Evolutionary conservation across 1,140 invertebrate genomes (phyloP).

Genomic region (Drosophila rufa): DNA sequence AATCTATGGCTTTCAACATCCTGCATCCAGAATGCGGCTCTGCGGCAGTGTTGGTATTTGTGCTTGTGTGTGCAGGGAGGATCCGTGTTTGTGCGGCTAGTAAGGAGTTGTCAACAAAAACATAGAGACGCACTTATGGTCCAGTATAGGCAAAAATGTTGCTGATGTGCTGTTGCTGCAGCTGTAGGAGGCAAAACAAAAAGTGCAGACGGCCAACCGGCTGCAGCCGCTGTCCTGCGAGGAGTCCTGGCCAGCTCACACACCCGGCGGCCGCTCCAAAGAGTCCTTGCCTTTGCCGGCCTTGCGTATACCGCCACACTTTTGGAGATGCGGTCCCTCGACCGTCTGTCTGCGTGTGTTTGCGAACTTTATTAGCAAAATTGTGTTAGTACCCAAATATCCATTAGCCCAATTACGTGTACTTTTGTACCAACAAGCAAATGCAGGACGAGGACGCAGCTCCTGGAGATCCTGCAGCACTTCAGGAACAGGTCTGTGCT

Average conservation of each 20-base stretch:
- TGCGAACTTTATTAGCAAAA: slow-evolving; percentile 83
- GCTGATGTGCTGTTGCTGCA: slow-evolving; percentile 50
- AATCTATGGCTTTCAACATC: slow-evolving; percentile 44
- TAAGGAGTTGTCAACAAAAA: slow-evolving; percentile 81
- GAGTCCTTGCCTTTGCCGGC: slow-evolving; percentile 26
- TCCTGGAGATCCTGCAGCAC: slow-evolving; percentile 27
- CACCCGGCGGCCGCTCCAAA: neutral
- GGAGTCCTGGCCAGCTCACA: slow-evolving; percentile 14
- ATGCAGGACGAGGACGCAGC: slow-evolving; percentile 20
- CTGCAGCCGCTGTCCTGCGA: slow-evolving; percentile 40
- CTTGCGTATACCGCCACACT: slow-evolving; percentile 55
- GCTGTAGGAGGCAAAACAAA: slow-evolving; percentile 57
- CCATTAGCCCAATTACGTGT: slow-evolving; percentile 83
- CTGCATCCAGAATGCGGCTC: slow-evolving; percentile 34
- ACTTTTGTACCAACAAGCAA: slow-evolving; percentile 66
- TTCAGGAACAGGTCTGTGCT: slow-evolving; percentile 12
- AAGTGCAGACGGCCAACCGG: slow-evolving; percentile 64
- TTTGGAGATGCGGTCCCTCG: slow-evolving; percentile 15
- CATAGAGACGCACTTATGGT: slow-evolving; percentile 78
- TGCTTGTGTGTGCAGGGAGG: slow-evolving; percentile 18
- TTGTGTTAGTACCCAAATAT: slow-evolving; percentile 83
- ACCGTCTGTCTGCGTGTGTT: slow-evolving; percentile 55
- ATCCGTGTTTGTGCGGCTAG: slow-evolving; percentile 50
- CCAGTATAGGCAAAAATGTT: slow-evolving; percentile 69
- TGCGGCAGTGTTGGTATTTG: slow-evolving; percentile 19